phyloP scores from a whole-genome alignment of 2,113 vertebrate species.

The Hemiprocne comata region DNA sequence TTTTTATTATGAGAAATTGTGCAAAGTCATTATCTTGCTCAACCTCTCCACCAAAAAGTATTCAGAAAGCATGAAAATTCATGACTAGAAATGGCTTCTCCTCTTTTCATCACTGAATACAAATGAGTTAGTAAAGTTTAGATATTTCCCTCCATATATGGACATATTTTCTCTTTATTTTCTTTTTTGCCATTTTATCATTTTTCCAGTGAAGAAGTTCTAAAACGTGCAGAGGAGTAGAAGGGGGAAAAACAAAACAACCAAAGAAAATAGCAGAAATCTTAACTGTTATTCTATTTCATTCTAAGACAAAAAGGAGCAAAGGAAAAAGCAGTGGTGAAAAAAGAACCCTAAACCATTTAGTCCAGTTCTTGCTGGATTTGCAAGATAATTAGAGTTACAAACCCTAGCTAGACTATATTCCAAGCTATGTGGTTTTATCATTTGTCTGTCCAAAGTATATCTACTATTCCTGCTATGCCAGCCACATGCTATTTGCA shows the following conservation, averaged over 20 bases:
- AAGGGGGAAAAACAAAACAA: too few species aligned
- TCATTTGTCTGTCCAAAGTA: not conserved
- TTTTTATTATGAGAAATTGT: not conserved
- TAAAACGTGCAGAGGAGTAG: not conserved
- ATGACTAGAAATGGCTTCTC: not conserved
- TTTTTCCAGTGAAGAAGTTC: not conserved
- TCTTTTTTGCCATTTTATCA: not conserved
- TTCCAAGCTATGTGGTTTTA: slow-evolving; percentile 1
- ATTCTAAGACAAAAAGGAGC: not conserved
- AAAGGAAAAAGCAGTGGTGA: not conserved
- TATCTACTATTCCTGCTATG: not conserved
- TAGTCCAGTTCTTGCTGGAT: not conserved
- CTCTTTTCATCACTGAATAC: not conserved
- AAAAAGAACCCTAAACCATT: not conserved
- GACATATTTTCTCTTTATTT: not conserved
- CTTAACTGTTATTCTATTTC: not conserved
- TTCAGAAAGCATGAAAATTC: not conserved
- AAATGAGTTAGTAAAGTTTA: not conserved
- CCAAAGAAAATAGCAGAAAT: not conserved
- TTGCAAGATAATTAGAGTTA: not conserved
- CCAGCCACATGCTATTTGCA: not conserved
- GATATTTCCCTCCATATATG: not conserved
- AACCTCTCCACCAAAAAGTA: not conserved
- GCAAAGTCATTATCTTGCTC: not conserved
- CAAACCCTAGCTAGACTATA: not conserved